Conservation (phyloP, 2,888 invertebrate species). For the Trilocha varians region DNA sequence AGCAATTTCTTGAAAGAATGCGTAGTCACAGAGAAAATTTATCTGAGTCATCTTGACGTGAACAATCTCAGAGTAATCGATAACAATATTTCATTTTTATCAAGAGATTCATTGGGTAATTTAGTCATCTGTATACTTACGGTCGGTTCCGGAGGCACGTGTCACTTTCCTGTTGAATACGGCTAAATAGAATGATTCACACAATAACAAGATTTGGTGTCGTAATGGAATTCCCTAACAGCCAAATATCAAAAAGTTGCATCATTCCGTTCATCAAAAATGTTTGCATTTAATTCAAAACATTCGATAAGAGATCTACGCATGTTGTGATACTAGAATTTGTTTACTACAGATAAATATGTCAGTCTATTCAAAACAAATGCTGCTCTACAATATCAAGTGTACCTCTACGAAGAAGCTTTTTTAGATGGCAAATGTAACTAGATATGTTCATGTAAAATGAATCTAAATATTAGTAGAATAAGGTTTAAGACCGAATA, state of each 20-base stretch:
- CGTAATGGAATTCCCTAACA: not conserved
- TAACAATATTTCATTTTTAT: not conserved
- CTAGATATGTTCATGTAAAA: not conserved
- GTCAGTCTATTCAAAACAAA: not conserved
- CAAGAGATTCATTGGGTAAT: not conserved
- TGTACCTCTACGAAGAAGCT: not conserved
- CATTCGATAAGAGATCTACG: not conserved
- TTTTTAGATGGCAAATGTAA: not conserved
- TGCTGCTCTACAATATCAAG: too few species aligned
- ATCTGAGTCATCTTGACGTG: too few species aligned
- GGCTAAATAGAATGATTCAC: conserved; percentile 1
- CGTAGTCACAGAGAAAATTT: too few species aligned
- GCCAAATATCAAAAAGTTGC: not conserved
- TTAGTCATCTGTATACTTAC: not conserved
- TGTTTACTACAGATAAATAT: not conserved
- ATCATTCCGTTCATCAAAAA: too few species aligned
- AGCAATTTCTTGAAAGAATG: too few species aligned
- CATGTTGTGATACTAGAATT: not conserved
- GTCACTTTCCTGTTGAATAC: conserved; percentile 13
- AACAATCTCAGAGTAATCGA: too few species aligned
- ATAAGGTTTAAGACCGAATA: not conserved
- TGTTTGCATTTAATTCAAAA: too few species aligned
- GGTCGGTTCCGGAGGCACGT: conserved; percentile 7
- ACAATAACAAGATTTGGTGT: not conserved
- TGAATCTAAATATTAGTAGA: not conserved